Evolutionary conservation across 2,113 vertebrate genomes (phyloP).

Genomic region (Emydocephalus ijimae): DNA sequence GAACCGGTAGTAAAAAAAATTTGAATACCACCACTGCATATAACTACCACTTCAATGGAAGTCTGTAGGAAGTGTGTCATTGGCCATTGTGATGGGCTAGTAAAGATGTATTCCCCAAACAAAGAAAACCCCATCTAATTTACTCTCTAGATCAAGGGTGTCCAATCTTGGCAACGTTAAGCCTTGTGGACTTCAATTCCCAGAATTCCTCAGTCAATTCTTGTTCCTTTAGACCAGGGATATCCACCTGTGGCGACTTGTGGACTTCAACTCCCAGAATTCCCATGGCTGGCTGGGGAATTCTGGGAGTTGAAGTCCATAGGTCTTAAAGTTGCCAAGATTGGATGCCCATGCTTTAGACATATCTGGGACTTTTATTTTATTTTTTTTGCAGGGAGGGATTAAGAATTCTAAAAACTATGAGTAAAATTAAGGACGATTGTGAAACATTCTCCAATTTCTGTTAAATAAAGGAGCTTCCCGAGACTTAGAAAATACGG

Average conservation of each 20-base stretch:
- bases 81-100: background rate
- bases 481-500: background rate
- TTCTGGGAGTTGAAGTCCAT: background rate
- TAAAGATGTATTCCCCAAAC: background rate
- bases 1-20: too few relatives aligned
- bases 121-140: background rate
- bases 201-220: background rate
- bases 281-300: too few relatives aligned
- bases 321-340: background rate
- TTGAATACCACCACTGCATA: background rate
- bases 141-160: background rate
- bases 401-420: background rate
- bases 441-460: background rate
- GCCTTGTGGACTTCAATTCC: background rate
- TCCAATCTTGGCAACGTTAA: background rate
- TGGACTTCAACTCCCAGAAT: background rate
- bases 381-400: background rate
- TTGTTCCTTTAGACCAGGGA: too few relatives aligned
- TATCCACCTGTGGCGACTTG: too few relatives aligned
- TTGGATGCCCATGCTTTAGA: background rate
- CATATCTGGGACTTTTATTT: too few relatives aligned
- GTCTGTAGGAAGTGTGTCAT: background rate
- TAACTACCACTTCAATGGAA: background rate
- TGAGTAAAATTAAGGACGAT: background rate
- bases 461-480: conserved; percentile 3